Evolutionary conservation across 2,797 vertebrate species (phyloP), one percentile per base, ranked within the genome.

Genomic region (Sorex maritimensis): DNA sequence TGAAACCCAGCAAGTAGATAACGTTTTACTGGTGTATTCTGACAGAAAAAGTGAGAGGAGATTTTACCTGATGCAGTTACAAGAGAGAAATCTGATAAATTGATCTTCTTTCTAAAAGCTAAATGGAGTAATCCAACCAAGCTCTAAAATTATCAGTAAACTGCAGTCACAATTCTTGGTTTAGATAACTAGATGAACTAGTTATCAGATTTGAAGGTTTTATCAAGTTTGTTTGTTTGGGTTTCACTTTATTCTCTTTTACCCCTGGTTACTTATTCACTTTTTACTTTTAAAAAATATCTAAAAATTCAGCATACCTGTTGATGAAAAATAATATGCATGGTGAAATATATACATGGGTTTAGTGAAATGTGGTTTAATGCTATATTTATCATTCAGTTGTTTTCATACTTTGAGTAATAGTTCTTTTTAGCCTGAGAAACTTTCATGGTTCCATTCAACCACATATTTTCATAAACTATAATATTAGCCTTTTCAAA

Each of bases 121-220:
- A 41, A 82, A 94, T 82, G 26, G 10, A 73, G 69, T 78, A 93
- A 58, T 49, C 19, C 44, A 81, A 65, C 7, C 65, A 94, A 88
- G 12, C 28, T 2, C 10, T 92, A 38, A 79, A 61, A 61, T 80
- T 80, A 80, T 78, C 55, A 79, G 21, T 61, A 34, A 26, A 23
- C 2, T 21, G 3, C 6, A 75, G 28, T 52, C 58, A 21, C 2
- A 65, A 10, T 52, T 71, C 68, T 86, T 82, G 69, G 19, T 78
- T 24, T 52, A 61, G 21, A 38, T 91, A 44, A 75, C 21, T 86
- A 58, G 6, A 73, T 55, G 41, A 12, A 28, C 13, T 61, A 61
- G 58, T 61, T 46, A 71, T 9, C 30, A 26, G 7, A 26, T 71
- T 58, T 73, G 41, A 10, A 67, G 46, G 17, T 38, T 19, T 90